Conservation (phyloP, 2,888 invertebrate genomes). For the Sceliomorpha sp. region DNA sequence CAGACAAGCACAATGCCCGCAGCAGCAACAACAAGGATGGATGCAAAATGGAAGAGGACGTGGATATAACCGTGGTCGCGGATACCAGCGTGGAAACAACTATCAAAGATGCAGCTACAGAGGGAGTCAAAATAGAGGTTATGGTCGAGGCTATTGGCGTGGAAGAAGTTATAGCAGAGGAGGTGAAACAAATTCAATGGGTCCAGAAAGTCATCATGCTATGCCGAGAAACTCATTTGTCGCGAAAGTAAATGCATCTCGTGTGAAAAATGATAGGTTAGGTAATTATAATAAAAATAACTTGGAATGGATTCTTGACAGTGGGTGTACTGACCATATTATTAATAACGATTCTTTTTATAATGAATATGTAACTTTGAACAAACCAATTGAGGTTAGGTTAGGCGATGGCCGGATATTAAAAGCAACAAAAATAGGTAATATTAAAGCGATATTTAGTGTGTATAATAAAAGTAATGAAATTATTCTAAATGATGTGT, state of each 20-base stretch:
- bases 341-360: constrained; percentile 46
- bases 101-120: background rate
- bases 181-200: background rate
- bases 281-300: constrained; percentile 9
- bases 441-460: constrained; percentile 6
- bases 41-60: constrained; percentile 5
- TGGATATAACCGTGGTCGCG: no score
- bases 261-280: background rate
- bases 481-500: constrained; percentile 35
- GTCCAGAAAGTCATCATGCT: background rate
- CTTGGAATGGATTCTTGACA: constrained; percentile 50
- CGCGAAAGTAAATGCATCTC: background rate
- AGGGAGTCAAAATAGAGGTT: constrained; percentile 12
- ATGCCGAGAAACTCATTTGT: background rate
- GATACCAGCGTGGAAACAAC: background rate
- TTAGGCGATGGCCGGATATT: constrained; percentile 45
- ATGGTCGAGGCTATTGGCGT: no score
- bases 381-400: constrained; percentile 42
- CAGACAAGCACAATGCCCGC: constrained; percentile 7
- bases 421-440: constrained; percentile 50
- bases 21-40: constrained; percentile 1
- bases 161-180: constrained; percentile 9
- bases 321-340: constrained; percentile 54
- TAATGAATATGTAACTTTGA: constrained; percentile 30
- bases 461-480: background rate